Conservation (phyloP, 2,888 invertebrate species). For the Noctua fimbriata region DNA sequence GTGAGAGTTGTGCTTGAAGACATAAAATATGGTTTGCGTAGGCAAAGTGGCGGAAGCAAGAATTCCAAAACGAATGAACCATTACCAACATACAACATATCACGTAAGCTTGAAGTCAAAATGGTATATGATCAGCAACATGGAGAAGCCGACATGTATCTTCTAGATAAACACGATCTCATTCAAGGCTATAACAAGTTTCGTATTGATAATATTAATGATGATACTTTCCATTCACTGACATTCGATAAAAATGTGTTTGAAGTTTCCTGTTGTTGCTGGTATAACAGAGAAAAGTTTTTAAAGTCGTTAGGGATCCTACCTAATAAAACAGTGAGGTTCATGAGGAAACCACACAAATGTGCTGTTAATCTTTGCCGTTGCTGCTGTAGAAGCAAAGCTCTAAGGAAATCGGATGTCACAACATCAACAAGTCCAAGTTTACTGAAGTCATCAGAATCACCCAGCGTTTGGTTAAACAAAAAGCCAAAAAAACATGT, state of each 20-base stretch:
- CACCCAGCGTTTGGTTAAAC: slow-evolving; percentile 26
- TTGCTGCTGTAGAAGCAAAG: slow-evolving; percentile 66
- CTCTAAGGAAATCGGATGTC: not conserved
- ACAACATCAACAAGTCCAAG: not conserved
- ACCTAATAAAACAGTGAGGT: slow-evolving; percentile 24
- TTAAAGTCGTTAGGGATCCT: slow-evolving; percentile 26
- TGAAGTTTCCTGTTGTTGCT: slow-evolving; percentile 68
- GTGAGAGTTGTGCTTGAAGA: slow-evolving; percentile 47
- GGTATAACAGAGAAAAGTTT: slow-evolving; percentile 66
- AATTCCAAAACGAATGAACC: not conserved
- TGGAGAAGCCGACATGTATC: slow-evolving; percentile 45
- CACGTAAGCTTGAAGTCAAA: not conserved
- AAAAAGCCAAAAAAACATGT: not conserved
- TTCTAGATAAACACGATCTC: slow-evolving; percentile 3
- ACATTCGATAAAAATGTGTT: slow-evolving; percentile 1
- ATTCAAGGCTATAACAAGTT: slow-evolving; percentile 48
- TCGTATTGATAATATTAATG: not conserved
- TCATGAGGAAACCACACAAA: slow-evolving; percentile 62
- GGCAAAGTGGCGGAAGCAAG: not conserved
- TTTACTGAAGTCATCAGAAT: not conserved
- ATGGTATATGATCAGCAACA: slow-evolving; percentile 43
- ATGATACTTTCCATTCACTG: not conserved
- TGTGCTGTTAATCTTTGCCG: slow-evolving; percentile 60
- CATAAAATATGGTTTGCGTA: slow-evolving; percentile 7
- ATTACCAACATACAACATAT: not conserved